Conservation (phyloP, 2,797 vertebrate genomes). For the Carduelis carduelis region DNA sequence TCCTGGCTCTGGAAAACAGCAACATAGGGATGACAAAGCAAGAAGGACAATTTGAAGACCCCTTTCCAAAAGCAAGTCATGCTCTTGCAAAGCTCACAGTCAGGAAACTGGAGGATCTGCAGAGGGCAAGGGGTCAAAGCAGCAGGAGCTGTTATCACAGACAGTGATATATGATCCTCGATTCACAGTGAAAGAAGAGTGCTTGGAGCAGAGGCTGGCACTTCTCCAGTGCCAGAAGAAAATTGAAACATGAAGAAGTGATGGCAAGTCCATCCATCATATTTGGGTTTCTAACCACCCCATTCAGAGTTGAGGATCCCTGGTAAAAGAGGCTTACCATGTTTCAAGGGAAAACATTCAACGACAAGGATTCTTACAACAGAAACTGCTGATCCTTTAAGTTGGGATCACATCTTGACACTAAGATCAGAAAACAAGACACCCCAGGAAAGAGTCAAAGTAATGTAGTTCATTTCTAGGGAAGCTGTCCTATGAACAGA, state of each 20-base stretch:
- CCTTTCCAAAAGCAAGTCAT: background rate
- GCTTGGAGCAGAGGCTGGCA: background rate
- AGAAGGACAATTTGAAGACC: background rate
- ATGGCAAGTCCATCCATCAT: background rate
- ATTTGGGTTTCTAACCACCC: background rate
- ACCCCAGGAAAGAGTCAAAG: background rate
- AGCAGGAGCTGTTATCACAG: background rate
- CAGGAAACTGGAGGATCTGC: background rate
- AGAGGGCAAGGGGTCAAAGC: background rate
- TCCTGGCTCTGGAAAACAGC: background rate
- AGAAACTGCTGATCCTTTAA: background rate
- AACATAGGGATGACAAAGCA: background rate
- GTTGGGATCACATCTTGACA: background rate
- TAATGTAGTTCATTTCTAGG: background rate
- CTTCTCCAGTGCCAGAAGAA: background rate
- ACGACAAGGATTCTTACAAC: background rate
- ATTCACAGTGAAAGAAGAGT: background rate
- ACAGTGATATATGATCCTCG: background rate
- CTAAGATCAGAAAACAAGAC: background rate
- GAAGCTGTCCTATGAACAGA: background rate
- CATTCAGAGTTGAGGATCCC: background rate
- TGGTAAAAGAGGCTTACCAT: background rate
- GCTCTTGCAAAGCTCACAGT: background rate
- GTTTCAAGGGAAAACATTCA: background rate
- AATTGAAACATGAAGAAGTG: background rate